Conservation (phyloP, 2,797 vertebrate genomes). For the Nyctibius grandis region DNA sequence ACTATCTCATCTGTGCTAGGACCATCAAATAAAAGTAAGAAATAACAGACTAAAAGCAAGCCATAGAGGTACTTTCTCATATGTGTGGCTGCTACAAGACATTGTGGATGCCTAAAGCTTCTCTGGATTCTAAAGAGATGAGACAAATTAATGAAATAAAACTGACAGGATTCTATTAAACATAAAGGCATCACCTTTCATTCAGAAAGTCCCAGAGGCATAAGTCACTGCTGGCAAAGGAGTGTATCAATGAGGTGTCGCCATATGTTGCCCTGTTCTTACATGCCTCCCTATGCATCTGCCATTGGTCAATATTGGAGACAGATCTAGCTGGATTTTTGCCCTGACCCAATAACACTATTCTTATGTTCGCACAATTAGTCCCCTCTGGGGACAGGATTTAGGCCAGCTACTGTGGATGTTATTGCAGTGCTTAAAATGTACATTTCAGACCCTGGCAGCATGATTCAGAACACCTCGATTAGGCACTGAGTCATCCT, state of each 20-base stretch:
- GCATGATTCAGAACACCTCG: neutral
- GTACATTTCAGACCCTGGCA: neutral
- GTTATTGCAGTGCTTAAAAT: neutral
- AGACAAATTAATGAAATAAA: constrained; percentile 4
- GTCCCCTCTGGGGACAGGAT: neutral
- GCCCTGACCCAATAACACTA: neutral
- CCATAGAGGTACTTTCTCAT: neutral
- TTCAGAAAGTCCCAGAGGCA: neutral
- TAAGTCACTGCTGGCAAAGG: neutral
- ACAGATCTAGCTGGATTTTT: neutral
- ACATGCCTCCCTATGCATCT: neutral
- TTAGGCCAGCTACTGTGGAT: neutral
- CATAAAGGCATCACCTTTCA: neutral
- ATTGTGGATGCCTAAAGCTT: neutral
- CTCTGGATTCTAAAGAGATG: neutral
- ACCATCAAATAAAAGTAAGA: neutral
- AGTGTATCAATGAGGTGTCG: neutral
- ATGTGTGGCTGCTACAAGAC: neutral
- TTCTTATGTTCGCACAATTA: constrained; percentile 32
- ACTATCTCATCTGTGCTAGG: neutral
- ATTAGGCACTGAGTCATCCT: neutral
- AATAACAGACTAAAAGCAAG: neutral
- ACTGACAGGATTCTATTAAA: neutral
- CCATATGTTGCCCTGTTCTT: neutral
- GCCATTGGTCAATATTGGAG: neutral